Evolutionary conservation across 2,888 invertebrate species (phyloP).

Genomic region (Mechanitis mazaeus): DNA sequence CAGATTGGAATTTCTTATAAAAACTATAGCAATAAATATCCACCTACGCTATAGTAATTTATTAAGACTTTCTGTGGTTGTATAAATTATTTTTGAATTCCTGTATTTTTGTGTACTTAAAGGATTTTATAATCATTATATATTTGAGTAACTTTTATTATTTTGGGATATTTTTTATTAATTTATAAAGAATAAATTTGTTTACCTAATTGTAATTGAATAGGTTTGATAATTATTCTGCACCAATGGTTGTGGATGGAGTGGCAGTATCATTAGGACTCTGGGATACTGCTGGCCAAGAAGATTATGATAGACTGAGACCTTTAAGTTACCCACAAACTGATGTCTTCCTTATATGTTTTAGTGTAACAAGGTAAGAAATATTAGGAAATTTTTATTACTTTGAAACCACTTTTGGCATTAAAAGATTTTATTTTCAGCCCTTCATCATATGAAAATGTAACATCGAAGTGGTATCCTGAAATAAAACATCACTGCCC

Average conservation of each 20-base stretch:
- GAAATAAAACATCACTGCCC: slow-evolving; percentile 99
- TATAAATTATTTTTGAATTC: background rate
- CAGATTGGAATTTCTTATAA: slow-evolving; percentile 20
- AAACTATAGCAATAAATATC: no score
- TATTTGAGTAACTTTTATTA: background rate
- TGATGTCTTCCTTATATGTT: slow-evolving; percentile 99
- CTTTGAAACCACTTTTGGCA: slow-evolving; percentile 1
- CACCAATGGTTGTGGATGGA: slow-evolving; percentile 98
- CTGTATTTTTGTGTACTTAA: no score
- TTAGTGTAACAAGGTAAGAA: slow-evolving; percentile 89
- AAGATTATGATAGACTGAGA: slow-evolving; percentile 96
- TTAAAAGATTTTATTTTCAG: slow-evolving; percentile 67
- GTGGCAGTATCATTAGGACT: slow-evolving; percentile 96
- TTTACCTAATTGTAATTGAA: slow-evolving; percentile 1
- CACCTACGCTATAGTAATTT: no score
- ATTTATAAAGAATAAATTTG: no score
- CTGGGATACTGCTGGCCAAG: slow-evolving; percentile 99
- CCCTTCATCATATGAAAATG: slow-evolving; percentile 99
- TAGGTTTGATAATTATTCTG: slow-evolving; percentile 98
- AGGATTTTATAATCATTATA: no score
- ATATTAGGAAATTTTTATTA: slow-evolving; percentile 12
- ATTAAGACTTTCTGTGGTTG: background rate
- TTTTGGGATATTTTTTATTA: background rate
- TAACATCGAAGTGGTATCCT: slow-evolving; percentile 99
- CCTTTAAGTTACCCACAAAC: slow-evolving; percentile 99